Conservation (phyloP, 2,888 invertebrate species). For the Pristionchus entomophagus region DNA sequence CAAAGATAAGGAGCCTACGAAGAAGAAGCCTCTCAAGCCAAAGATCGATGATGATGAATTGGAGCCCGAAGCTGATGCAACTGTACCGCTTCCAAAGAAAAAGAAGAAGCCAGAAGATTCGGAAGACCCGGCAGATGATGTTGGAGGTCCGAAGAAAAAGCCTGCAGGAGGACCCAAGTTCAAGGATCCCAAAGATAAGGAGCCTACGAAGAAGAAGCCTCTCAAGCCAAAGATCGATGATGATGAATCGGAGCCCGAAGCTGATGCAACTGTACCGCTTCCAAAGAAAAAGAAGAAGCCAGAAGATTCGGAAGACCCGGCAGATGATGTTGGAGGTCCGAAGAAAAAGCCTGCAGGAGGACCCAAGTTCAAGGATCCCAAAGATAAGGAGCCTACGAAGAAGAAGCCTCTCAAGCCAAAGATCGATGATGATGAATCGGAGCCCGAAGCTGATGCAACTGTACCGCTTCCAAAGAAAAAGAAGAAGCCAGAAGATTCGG, state of each 20-base stretch:
- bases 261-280: constrained; percentile 6
- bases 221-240: constrained; percentile 22
- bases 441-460: constrained; percentile 14
- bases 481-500: constrained; percentile 17
- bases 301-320: constrained; percentile 9
- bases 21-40: constrained; percentile 21
- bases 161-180: constrained; percentile 32
- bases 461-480: background rate
- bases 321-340: background rate
- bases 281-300: constrained; percentile 33
- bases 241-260: constrained; percentile 42
- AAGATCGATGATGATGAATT: constrained; percentile 33
- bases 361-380: constrained; percentile 41
- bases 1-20: constrained; percentile 9
- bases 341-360: constrained; percentile 40
- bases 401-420: constrained; percentile 15
- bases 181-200: constrained; percentile 33
- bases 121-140: constrained; percentile 36
- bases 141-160: background rate
- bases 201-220: background rate
- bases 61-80: constrained; percentile 36
- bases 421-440: constrained; percentile 27
- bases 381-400: background rate
- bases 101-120: constrained; percentile 5
- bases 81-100: background rate